Evolutionary conservation across 2,797 vertebrate genomes (phyloP), one percentile per base, ranked within the genome.

Genomic region (Craterocephalus amniculus): DNA sequence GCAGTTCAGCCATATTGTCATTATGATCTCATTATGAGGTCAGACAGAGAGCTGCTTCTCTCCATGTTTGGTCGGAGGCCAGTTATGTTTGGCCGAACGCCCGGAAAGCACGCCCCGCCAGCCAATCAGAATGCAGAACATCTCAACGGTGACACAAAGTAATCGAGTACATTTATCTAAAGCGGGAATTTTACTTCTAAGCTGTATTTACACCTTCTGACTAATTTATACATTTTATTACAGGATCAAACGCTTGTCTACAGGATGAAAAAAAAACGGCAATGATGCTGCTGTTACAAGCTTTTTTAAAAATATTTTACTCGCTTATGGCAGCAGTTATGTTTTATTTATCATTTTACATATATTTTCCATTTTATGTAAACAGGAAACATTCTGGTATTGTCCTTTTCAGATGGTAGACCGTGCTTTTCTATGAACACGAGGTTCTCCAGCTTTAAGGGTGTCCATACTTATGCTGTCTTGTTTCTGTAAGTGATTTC

Each of bases 1-100:
- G 43, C 56, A 27, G 43, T 36, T 58, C 56, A n/a, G 12, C 43
- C 66, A 68, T 68, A 38, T 59, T 59, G 56, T 59, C 43, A 35
- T 68, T 48, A 68, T 68, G 58, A 68, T 58, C 66, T 68, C 56
- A 68, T 59, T 68, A 68, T 27, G 66, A 68, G 66, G 66, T 59
- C 66, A 12, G 56, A 31, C 31, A 9, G 61, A 63, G 45, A 9
- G 31, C 56, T n/a, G 63, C 49, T 51, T 55, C 63, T 26, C 58
- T 16, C 16, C 14, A 35, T 29, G 63, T 29, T 56, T 65, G 63
- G 63, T 40, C 34, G 43, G 66, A 58, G 31, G 66, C 43, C 56
- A 67, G 65, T 11, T 27, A 22, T 48, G 55, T 35, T 35, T 67
- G 65, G 65, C 65, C 20, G 31, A 35, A 13, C 55, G 55, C 65